phyloP scores from a whole-genome alignment of 2,113 vertebrate genomes.

The Cheirogaleus medius region DNA sequence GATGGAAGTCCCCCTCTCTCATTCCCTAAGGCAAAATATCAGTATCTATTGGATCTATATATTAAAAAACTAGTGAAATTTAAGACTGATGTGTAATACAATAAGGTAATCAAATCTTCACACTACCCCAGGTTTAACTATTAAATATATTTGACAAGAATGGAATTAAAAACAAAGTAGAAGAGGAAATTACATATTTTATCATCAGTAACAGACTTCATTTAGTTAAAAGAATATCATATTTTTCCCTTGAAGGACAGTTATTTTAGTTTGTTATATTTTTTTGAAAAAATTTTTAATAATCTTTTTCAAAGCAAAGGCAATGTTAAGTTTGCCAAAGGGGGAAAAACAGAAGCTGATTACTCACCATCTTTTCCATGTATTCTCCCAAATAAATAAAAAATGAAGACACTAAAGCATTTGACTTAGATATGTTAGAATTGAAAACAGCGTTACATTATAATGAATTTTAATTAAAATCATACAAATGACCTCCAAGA shows the following conservation, averaged over 20 bases:
- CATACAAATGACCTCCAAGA: constrained; percentile 9
- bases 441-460: constrained; percentile 43
- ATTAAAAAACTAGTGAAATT: constrained; percentile 20
- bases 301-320: constrained; percentile 51
- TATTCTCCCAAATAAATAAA: constrained; percentile 53
- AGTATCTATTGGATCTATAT: neutral
- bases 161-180: constrained; percentile 31
- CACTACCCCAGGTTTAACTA: neutral
- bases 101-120: constrained; percentile 19
- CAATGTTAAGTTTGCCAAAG: constrained; percentile 42
- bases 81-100: neutral
- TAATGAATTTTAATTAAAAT: constrained; percentile 63
- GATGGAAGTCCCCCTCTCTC: neutral
- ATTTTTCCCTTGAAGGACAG: constrained; percentile 13
- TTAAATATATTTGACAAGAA: neutral
- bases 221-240: constrained; percentile 49
- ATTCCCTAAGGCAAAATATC: neutral
- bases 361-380: neutral
- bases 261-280: neutral
- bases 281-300: neutral
- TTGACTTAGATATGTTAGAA: constrained; percentile 53
- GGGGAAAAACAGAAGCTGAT: neutral
- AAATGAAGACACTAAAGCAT: neutral
- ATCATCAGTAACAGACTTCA: constrained; percentile 55
- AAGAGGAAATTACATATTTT: constrained; percentile 42